phyloP scores from a whole-genome alignment of 2,888 invertebrate species.

The Empis stercorea region DNA sequence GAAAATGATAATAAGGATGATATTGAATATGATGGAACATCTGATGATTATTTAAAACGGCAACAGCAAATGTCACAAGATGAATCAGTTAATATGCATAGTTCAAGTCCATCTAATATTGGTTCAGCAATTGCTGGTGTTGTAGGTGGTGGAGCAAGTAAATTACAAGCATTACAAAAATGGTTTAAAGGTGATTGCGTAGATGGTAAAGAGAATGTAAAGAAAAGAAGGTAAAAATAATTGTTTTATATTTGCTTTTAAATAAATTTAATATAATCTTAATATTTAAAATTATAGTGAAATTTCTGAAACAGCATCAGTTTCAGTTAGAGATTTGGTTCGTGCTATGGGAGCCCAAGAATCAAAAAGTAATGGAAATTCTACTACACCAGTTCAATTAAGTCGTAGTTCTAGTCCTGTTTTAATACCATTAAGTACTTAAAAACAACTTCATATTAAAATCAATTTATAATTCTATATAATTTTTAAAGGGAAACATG shows the following conservation, averaged over 20 bases:
- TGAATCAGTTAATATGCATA: conserved; percentile 12
- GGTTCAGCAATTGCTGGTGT: conserved; percentile 36
- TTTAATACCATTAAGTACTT: conserved; percentile 41
- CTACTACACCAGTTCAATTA: conserved; percentile 50
- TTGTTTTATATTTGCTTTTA: too few relatives aligned
- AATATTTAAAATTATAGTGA: conserved; percentile 26
- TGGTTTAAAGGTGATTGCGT: conserved; percentile 36
- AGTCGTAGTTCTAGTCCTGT: conserved; percentile 48
- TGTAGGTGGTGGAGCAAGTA: conserved; percentile 35
- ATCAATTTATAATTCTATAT: background rate
- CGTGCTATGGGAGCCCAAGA: conserved; percentile 54
- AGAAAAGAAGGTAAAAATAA: conserved; percentile 13
- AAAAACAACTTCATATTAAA: background rate
- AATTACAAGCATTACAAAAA: conserved; percentile 35
- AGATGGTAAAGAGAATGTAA: conserved; percentile 19
- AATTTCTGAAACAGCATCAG: conserved; percentile 33
- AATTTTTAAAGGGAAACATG: conserved; percentile 9
- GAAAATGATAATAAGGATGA: background rate
- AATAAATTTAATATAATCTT: background rate
- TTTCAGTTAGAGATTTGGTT: conserved; percentile 58
- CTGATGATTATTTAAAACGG: conserved; percentile 3
- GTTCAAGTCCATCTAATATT: conserved; percentile 24
- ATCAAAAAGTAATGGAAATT: conserved; percentile 65
- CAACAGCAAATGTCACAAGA: conserved; percentile 5
- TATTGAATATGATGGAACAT: background rate